These are phyloP conservation scores for Brachionus sp. DNA, from an alignment of 1,140 invertebrate species.

Conservation along the genomic window DNA sequence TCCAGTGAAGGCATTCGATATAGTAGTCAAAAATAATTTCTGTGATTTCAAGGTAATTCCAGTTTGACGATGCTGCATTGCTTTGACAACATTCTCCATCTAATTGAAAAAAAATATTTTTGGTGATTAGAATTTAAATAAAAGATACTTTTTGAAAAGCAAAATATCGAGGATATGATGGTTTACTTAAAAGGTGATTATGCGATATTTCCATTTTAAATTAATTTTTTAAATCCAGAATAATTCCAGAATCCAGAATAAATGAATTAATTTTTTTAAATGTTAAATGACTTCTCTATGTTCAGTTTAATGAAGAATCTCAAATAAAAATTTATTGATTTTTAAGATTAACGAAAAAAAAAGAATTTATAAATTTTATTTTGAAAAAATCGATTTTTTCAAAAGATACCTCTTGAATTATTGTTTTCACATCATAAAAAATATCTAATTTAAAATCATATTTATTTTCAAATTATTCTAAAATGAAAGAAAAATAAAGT, in stretches of 20 bases:
- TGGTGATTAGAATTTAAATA: neutral
- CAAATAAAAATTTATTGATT: neutral
- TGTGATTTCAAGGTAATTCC: constrained; percentile 33
- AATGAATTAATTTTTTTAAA: neutral
- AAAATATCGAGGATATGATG: constrained; percentile 26
- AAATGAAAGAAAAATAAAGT: no score
- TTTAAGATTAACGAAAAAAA: neutral
- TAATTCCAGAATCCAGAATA: no score
- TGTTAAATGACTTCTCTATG: neutral
- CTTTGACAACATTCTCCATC: constrained; percentile 38
- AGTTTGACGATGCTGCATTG: constrained; percentile 29
- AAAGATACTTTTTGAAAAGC: constrained; percentile 34
- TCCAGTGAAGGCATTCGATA: constrained; percentile 40
- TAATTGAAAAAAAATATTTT: neutral
- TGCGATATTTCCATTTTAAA: constrained; percentile 27
- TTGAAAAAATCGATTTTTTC: neutral
- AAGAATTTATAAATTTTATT: neutral
- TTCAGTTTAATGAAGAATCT: neutral
- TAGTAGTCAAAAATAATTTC: constrained; percentile 39
- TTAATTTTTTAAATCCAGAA: neutral
- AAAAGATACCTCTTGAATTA: neutral
- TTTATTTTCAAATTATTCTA: neutral
- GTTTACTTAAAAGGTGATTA: constrained; percentile 24
- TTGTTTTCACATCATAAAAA: neutral
- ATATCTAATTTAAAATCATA: neutral